Base-by-base conservation (phyloP, 92 coral and sea anemone genomes). In the Anthopleura xanthogrammica region DNA sequence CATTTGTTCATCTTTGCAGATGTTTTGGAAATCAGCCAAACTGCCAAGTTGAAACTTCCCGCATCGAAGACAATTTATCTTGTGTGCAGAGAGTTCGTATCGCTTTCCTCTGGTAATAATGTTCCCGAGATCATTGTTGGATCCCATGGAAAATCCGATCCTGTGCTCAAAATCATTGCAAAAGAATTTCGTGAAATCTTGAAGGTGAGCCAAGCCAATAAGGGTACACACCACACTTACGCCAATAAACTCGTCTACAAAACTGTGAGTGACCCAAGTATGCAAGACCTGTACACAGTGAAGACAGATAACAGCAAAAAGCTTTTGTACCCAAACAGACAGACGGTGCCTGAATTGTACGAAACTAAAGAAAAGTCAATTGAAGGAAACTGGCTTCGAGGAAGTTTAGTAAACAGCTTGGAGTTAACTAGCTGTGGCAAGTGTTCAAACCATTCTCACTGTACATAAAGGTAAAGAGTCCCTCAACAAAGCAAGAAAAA, bases 1-100 rank as follows among this genome's bases (percentile, higher is more conserved):
- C 88, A 85, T 80, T 56, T 85, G 58, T 85, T 85, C 52, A 85
- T 85, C 40, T 79, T 79, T 68, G 88, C 88, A 20, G 88, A 85
- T 50, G 88, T 85, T 75, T 74, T 85, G n/a, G 56, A 76, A 85
- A 78, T 85, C 72, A 65, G 79, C 29, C 54, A 55, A 83, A 83
- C 72, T 74, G 86, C 86, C 41, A 52, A 75, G 73, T 14, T 83
- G 75, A 74, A 41, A 5, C 80, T 83, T 12, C 86, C 86, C 40
- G 86, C 80, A 68, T 74, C 86, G 5, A 64, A 56, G 41, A 54
- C 75, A 73, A 83, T 83, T 16, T 83, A 39, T 57, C 86, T 83
- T 5, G 42, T 83, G 40, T 83, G 86, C 58, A 77, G 86, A 75
- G 74, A 83, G 41, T 83, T 83, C 80, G 41, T 56, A 29, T 80